Conservation (phyloP, 1,140 invertebrate species). For the Gonatopus flavifemur region DNA sequence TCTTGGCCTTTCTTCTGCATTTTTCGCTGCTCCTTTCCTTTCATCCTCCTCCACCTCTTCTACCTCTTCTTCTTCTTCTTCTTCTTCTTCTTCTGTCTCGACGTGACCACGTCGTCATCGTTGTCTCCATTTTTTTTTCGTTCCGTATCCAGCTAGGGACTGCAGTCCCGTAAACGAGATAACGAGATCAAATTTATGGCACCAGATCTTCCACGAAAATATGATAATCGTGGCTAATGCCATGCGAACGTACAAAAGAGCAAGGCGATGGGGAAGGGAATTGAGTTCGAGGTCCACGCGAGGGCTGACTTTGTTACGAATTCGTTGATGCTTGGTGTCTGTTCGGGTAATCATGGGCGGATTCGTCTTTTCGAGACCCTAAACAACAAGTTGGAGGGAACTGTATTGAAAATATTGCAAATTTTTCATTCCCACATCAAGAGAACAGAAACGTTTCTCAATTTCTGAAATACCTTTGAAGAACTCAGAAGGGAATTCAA, state of each 20-base stretch:
- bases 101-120: conserved; percentile 17
- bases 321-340: too few species aligned
- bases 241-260: too few species aligned
- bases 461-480: too few species aligned
- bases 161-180: conserved; percentile 54
- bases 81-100: conserved; percentile 14
- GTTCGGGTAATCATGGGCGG: too few species aligned
- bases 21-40: conserved; percentile 15
- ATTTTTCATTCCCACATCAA: too few species aligned
- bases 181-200: conserved; percentile 61
- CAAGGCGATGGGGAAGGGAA: not conserved
- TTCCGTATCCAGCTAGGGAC: conserved; percentile 33
- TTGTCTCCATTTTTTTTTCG: conserved; percentile 32
- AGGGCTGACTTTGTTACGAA: not conserved
- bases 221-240: conserved; percentile 57
- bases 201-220: conserved; percentile 53
- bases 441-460: too few species aligned
- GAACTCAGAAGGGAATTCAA: too few species aligned
- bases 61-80: conserved; percentile 13
- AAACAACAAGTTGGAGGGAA: too few species aligned
- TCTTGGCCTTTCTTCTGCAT: conserved; percentile 5
- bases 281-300: not conserved
- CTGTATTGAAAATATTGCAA: too few species aligned
- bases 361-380: too few species aligned
- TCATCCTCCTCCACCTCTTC: conserved; percentile 16